Percentiles rank a stretch among this genome's conserved stretches.
Evolutionary conservation across 2,113 vertebrate species (phyloP).

Genomic region (Petrocephalus zakoni): DNA sequence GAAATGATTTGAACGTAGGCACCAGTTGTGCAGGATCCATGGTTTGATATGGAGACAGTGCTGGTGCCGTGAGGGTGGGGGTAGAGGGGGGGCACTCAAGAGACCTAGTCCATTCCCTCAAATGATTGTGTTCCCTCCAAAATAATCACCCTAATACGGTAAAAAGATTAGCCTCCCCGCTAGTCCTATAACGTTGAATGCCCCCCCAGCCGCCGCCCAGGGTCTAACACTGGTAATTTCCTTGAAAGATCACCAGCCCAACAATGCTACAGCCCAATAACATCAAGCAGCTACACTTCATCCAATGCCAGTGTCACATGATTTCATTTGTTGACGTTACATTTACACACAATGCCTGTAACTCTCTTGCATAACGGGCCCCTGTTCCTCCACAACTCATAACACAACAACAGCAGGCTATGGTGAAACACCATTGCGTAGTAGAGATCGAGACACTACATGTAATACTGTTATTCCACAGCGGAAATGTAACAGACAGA

Average conservation of each 20-base stretch:
- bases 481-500: not conserved
- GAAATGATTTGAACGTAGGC: not conserved
- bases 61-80: not conserved
- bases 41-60: not conserved
- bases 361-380: not conserved
- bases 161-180: not conserved
- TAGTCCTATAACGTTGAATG: not conserved
- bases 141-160: not conserved
- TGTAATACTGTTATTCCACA: not conserved
- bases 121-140: not conserved
- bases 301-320: too few relatives aligned
- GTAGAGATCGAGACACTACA: not conserved
- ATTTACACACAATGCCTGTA: not conserved
- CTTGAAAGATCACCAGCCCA: not conserved
- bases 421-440: not conserved
- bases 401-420: not conserved
- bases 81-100: not conserved
- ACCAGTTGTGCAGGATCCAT: too few relatives aligned
- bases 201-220: not conserved
- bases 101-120: not conserved
- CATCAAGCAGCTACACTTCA: not conserved
- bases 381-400: not conserved
- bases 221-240: not conserved
- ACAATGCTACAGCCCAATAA: not conserved
- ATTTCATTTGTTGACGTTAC: not conserved